Conservation (phyloP, 2,113 vertebrate genomes). For the Neomonachus schauinslandi region DNA sequence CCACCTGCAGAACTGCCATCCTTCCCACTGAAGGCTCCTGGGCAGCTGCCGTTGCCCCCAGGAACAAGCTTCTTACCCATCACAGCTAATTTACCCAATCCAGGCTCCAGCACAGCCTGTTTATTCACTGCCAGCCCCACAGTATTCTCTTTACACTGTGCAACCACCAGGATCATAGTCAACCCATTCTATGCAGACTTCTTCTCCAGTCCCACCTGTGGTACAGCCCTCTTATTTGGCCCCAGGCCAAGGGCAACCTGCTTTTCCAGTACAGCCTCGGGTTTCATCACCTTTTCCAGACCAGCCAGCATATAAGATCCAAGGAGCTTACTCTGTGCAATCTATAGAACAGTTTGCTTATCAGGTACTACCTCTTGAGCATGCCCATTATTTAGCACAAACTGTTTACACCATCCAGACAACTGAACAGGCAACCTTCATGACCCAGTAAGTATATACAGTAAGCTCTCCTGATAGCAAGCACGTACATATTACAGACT, state of each 20-base stretch:
- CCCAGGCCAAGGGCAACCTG: not conserved
- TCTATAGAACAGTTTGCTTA: slow-evolving; percentile 61
- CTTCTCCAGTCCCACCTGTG: slow-evolving; percentile 16
- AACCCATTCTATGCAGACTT: not conserved
- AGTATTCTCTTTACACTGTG: slow-evolving; percentile 41
- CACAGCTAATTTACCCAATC: not conserved
- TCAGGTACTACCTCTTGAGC: slow-evolving; percentile 28
- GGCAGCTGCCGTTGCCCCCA: slow-evolving; percentile 15
- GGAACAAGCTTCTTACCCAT: slow-evolving; percentile 48
- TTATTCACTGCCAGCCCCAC: slow-evolving; percentile 11
- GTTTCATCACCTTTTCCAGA: slow-evolving; percentile 48
- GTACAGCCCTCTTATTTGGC: not conserved
- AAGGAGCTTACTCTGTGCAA: slow-evolving; percentile 64
- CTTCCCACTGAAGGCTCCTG: slow-evolving; percentile 24
- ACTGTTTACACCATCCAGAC: slow-evolving; percentile 47
- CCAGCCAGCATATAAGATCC: slow-evolving; percentile 10
- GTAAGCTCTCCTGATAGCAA: slow-evolving; percentile 67
- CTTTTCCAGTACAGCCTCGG: not conserved
- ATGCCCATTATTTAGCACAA: slow-evolving; percentile 1
- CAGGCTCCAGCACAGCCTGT: slow-evolving; percentile 2
- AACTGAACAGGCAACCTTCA: slow-evolving; percentile 30
- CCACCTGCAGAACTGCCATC: not conserved
- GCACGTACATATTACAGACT: not conserved
- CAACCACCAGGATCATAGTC: not conserved
- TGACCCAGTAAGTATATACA: slow-evolving; percentile 56